phyloP scores from a whole-genome alignment of 2,113 vertebrate genomes.

The Erpornis zantholeuca region DNA sequence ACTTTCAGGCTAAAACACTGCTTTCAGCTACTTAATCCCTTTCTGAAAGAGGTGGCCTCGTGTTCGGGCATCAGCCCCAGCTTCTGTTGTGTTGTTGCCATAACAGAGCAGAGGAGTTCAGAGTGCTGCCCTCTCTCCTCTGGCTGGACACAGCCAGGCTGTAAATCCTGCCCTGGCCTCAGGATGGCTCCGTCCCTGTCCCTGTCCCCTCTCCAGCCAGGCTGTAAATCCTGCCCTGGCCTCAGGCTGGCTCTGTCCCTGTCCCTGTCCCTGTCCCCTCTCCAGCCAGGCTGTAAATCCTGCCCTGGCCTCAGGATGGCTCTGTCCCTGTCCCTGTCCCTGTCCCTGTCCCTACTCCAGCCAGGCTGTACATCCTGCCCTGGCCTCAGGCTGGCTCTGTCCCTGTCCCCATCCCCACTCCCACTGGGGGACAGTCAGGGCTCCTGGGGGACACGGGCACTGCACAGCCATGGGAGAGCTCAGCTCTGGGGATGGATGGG shows the following conservation, averaged over 20 bases:
- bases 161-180: slow-evolving; percentile 70
- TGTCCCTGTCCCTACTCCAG: background rate
- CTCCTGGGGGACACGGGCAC: slow-evolving; percentile 4
- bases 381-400: slow-evolving; percentile 34
- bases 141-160: slow-evolving; percentile 50
- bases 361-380: slow-evolving; percentile 70
- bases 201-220: background rate
- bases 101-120: slow-evolving; percentile 31
- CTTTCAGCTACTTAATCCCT: slow-evolving; percentile 46
- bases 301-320: slow-evolving; percentile 61
- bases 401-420: background rate
- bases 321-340: background rate
- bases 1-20: background rate
- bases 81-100: slow-evolving; percentile 2
- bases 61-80: background rate
- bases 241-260: slow-evolving; percentile 15
- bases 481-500: slow-evolving; percentile 36
- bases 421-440: background rate
- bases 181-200: background rate
- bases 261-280: background rate
- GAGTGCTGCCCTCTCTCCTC: slow-evolving; percentile 10
- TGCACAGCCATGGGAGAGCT: slow-evolving; percentile 58
- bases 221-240: slow-evolving; percentile 70
- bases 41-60: background rate
- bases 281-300: slow-evolving; percentile 66